phyloP scores from a whole-genome alignment of 2,797 vertebrate species.

The Carduelis carduelis region DNA sequence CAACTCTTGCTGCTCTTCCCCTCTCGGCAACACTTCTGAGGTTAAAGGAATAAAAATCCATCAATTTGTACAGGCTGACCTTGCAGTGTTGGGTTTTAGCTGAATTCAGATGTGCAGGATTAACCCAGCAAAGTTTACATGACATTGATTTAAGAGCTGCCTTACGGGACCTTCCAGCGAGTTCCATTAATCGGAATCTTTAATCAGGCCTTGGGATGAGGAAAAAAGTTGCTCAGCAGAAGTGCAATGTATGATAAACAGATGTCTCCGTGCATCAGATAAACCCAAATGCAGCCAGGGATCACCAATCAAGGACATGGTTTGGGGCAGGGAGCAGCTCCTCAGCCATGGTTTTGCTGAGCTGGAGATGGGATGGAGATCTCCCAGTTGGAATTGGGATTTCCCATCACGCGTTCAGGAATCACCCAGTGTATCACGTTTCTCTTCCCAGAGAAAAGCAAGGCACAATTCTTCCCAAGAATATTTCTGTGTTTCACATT shows the following conservation, averaged over 20 bases:
- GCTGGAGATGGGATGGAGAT: neutral
- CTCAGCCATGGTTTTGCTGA: fast-evolving
- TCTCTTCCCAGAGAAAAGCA: no score
- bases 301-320: neutral
- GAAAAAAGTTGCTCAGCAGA: constrained; percentile 36
- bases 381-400: neutral
- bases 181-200: constrained; percentile 55
- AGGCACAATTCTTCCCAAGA: no score
- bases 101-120: constrained; percentile 63
- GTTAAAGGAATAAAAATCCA: constrained; percentile 69
- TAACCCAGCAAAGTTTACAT: constrained; percentile 36
- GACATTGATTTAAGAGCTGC: constrained; percentile 58
- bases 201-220: constrained; percentile 24
- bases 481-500: no score
- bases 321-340: neutral
- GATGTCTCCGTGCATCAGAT: constrained; percentile 56
- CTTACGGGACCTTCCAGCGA: constrained; percentile 34
- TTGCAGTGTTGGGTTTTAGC: constrained; percentile 17
- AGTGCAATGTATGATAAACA: constrained; percentile 49
- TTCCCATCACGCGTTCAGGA: fast-evolving
- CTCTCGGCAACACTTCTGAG: constrained; percentile 65
- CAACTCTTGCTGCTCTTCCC: constrained; percentile 31
- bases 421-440: no score
- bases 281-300: neutral
- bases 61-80: constrained; percentile 58